A percentile compares a stretch with the other conserved stretches of the same genome.
Evolutionary conservation across 2,113 vertebrate genomes (phyloP).

Genomic region (Platysternon megacephalum): DNA sequence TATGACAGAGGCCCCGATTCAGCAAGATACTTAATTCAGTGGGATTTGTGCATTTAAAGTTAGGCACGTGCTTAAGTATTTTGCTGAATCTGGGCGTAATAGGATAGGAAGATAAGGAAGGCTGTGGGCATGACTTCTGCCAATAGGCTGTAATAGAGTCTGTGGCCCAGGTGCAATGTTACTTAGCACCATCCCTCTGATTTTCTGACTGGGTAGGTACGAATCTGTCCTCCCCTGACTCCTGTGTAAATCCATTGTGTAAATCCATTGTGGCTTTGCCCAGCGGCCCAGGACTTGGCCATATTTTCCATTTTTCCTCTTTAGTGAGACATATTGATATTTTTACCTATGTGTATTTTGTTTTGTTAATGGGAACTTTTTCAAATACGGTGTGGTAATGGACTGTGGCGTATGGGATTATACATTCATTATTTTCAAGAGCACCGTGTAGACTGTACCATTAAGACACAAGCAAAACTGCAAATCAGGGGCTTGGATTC

Average conservation of each 20-base stretch:
- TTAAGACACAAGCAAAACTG: slow-evolving; percentile 53
- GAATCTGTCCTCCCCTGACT: slow-evolving; percentile 24
- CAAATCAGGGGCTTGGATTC: slow-evolving; percentile 12
- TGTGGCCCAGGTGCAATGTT: not conserved
- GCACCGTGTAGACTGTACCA: slow-evolving; percentile 19
- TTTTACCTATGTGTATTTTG: slow-evolving; percentile 31
- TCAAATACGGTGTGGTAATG: slow-evolving; percentile 48
- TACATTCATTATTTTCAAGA: slow-evolving; percentile 66
- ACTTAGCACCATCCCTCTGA: not conserved
- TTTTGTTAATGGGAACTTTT: slow-evolving; percentile 59
- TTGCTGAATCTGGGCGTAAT: slow-evolving; percentile 9
- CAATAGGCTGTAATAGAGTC: not conserved
- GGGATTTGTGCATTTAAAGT: not conserved
- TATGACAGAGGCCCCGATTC: not conserved
- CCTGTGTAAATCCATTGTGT: slow-evolving; percentile 42
- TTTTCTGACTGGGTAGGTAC: not conserved
- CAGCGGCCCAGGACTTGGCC: slow-evolving; percentile 31
- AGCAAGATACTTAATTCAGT: not conserved
- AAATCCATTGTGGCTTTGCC: slow-evolving; percentile 24
- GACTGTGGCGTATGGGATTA: slow-evolving; percentile 54
- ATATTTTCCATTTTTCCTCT: slow-evolving; percentile 28
- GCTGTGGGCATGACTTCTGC: not conserved
- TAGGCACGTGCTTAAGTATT: not conserved
- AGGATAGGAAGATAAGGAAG: not conserved
- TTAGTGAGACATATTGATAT: slow-evolving; percentile 54